phyloP scores from a whole-genome alignment of 2,888 invertebrate genomes.

The Pandemis corylana region DNA sequence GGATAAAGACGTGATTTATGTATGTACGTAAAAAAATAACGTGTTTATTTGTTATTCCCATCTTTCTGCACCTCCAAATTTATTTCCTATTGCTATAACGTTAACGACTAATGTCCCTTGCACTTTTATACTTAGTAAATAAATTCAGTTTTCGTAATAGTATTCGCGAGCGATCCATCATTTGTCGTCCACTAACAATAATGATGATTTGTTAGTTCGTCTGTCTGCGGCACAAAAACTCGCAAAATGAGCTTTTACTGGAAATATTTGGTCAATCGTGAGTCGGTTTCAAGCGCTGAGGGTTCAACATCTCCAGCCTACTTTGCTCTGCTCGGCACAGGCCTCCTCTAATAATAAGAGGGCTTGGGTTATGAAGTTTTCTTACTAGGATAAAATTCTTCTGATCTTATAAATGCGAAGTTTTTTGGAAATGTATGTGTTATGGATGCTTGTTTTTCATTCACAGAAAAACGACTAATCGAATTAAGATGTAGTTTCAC shows the following conservation, averaged over 20 bases:
- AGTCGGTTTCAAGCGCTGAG: not conserved
- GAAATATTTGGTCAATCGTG: not conserved
- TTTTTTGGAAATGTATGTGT: too few relatives aligned
- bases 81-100: not conserved
- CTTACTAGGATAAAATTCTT: too few relatives aligned
- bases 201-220: constrained; percentile 40
- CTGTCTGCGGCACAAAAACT: constrained; percentile 28
- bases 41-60: not conserved
- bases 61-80: not conserved
- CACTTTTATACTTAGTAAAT: constrained; percentile 7
- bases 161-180: constrained; percentile 40
- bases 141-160: constrained; percentile 39
- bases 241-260: not conserved
- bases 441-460: too few relatives aligned
- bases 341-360: too few relatives aligned
- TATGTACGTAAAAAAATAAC: not conserved
- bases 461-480: too few relatives aligned
- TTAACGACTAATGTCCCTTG: constrained; percentile 1
- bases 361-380: too few relatives aligned
- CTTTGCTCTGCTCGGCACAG: too few relatives aligned
- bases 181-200: constrained; percentile 40
- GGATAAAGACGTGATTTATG: too few relatives aligned
- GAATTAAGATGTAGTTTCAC: too few relatives aligned
- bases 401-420: too few relatives aligned
- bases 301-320: not conserved